phyloP scores from a whole-genome alignment of 2,797 vertebrate species.

The Parauchenoglanis punctatus region DNA sequence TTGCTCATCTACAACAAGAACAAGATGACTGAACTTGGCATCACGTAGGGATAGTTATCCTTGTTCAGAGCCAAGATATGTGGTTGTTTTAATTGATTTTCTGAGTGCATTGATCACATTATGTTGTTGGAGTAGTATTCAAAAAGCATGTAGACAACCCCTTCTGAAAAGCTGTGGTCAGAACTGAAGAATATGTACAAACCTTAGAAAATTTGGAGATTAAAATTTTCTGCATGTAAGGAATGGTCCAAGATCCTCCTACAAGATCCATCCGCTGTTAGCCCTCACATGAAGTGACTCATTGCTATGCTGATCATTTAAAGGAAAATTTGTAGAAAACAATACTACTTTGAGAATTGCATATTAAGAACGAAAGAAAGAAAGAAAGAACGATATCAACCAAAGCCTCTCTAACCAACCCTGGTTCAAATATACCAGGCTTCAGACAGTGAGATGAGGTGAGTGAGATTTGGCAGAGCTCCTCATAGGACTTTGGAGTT shows the following conservation, averaged over 20 bases:
- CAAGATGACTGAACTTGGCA: background rate
- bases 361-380: background rate
- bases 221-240: background rate
- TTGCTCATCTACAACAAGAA: too few species aligned
- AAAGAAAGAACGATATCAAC: background rate
- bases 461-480: constrained; percentile 1
- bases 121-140: background rate
- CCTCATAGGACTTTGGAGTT: constrained; percentile 66
- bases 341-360: background rate
- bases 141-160: background rate
- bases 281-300: background rate
- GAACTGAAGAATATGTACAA: background rate
- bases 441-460: background rate
- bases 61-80: background rate
- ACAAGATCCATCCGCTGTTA: background rate
- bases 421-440: background rate
- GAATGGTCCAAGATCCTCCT: background rate
- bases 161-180: background rate
- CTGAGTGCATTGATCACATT: background rate
- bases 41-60: background rate
- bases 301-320: background rate
- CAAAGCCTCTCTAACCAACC: background rate
- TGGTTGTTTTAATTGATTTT: background rate
- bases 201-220: background rate
- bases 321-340: background rate